phyloP scores from a whole-genome alignment of 2,888 invertebrate species.

The Augiades crinisus region DNA sequence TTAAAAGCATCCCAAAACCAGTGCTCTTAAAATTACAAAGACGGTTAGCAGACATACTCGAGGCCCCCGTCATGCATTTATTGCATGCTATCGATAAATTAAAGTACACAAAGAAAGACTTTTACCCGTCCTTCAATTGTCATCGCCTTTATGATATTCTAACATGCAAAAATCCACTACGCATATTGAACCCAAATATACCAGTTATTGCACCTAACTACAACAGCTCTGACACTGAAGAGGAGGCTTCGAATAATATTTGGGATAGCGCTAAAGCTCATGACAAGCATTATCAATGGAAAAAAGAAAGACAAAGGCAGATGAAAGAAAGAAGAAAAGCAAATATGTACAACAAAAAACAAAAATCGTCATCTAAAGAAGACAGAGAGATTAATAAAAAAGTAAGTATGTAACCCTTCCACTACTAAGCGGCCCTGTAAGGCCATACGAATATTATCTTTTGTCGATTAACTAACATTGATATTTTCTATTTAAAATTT shows the following conservation, averaged over 20 bases:
- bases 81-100: constrained; percentile 86
- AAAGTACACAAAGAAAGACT: constrained; percentile 80
- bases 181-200: constrained; percentile 69
- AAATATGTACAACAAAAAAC: constrained; percentile 50
- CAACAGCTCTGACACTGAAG: constrained; percentile 64
- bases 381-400: constrained; percentile 78
- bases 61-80: constrained; percentile 87
- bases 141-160: constrained; percentile 82
- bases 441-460: constrained; percentile 1
- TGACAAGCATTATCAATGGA: constrained; percentile 76
- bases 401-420: constrained; percentile 56
- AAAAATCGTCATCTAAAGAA: constrained; percentile 50
- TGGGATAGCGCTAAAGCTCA: constrained; percentile 76
- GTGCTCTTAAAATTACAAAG: constrained; percentile 84
- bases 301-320: constrained; percentile 57
- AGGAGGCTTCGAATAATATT: constrained; percentile 57
- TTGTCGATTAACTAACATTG: neutral
- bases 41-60: constrained; percentile 84
- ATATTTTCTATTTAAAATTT: no score
- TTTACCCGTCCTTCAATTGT: constrained; percentile 84
- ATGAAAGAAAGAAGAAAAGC: constrained; percentile 59
- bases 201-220: constrained; percentile 43
- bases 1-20: constrained; percentile 85
- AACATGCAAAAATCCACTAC: constrained; percentile 76
- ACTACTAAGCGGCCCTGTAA: constrained; percentile 1